Evolutionary conservation across 2,113 vertebrate species (phyloP).

Genomic region (Motacilla tschutschensis): DNA sequence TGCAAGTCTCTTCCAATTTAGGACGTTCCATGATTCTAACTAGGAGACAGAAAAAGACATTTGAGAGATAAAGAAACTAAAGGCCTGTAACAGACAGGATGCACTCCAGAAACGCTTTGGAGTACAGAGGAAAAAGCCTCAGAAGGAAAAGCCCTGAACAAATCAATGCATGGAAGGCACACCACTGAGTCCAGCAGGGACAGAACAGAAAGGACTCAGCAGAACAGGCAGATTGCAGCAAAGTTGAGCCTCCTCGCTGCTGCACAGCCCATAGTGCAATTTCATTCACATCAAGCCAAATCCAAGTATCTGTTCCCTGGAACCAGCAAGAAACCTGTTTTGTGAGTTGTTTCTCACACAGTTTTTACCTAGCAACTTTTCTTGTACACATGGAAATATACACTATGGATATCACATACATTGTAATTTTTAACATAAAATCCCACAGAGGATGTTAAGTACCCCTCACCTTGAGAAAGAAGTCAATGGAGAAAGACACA

Average conservation of each 20-base stretch:
- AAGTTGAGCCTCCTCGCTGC: neutral
- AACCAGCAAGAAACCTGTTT: neutral
- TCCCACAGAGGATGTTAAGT: neutral
- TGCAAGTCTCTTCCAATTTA: neutral
- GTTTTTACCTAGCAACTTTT: neutral
- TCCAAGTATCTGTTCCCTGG: neutral
- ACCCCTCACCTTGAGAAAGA: neutral
- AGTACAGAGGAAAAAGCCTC: neutral
- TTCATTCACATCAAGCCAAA: neutral
- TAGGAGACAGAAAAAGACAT: neutral
- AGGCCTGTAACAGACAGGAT: neutral
- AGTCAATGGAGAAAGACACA: neutral
- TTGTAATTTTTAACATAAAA: neutral
- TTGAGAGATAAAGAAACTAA: neutral
- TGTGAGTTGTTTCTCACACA: neutral
- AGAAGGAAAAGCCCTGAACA: neutral
- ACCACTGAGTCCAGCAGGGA: neutral
- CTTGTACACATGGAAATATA: neutral
- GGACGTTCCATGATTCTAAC: neutral
- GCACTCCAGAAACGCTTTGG: neutral
- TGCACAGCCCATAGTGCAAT: neutral
- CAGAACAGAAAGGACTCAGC: neutral
- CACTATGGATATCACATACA: neutral
- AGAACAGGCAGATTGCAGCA: neutral
- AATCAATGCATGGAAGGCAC: neutral